A percentile compares a stretch with the other conserved stretches of the same genome.
Conservation (phyloP, 92 coral and sea anemone genomes). For the Diadumene lineata region DNA sequence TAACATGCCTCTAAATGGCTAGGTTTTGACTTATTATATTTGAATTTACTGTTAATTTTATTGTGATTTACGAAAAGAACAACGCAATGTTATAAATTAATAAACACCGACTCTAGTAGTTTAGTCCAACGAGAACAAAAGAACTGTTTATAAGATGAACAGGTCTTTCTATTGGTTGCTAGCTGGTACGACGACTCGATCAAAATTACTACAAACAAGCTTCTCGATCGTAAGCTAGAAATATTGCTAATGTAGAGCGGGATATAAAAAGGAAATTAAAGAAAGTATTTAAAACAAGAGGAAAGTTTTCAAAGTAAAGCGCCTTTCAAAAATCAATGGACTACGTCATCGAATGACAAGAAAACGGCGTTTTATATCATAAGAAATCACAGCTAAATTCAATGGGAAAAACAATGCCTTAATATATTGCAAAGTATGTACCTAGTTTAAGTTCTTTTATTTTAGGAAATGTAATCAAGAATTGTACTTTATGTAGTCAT, state of each 20-base stretch:
- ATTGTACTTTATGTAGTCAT: too few species aligned
- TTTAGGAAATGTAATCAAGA: too few species aligned
- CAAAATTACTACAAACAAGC: slow-evolving; percentile 4
- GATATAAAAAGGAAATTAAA: not conserved
- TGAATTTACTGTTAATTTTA: not conserved
- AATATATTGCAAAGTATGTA: too few species aligned
- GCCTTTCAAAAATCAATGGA: too few species aligned
- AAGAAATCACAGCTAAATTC: too few species aligned
- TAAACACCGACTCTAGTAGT: slow-evolving; percentile 15
- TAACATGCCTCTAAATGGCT: not conserved
- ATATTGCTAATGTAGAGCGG: too few species aligned
- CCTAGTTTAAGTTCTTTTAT: too few species aligned
- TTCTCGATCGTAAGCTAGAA: not conserved
- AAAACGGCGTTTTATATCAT: too few species aligned
- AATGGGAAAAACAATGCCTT: too few species aligned
- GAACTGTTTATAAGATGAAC: slow-evolving; percentile 22
- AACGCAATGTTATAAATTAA: slow-evolving; percentile 36
- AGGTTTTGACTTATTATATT: not conserved
- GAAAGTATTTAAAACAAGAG: not conserved
- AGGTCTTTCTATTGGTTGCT: slow-evolving; percentile 20
- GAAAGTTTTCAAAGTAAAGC: too few species aligned
- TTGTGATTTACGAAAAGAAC: slow-evolving; percentile 7
- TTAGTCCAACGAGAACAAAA: slow-evolving; percentile 18
- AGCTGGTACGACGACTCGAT: slow-evolving; percentile 19
- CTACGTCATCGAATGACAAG: too few species aligned